A percentile compares a stretch with the other conserved stretches of the same genome.
Conservation (phyloP, 2,888 invertebrate species). For the Lasius platythorax region DNA sequence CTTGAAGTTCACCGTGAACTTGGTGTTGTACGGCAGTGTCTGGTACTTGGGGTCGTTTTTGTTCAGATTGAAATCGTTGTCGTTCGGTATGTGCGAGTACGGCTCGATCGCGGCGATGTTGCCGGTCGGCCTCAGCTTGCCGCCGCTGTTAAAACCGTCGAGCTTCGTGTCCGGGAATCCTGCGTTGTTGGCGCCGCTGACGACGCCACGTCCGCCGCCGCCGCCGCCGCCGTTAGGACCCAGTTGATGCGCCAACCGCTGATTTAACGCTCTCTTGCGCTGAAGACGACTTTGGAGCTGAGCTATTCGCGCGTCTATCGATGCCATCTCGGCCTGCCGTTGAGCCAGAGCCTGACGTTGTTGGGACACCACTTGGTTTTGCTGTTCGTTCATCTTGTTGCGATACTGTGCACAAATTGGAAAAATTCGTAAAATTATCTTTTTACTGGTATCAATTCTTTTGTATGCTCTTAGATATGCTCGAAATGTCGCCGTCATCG, state of each 20-base stretch:
- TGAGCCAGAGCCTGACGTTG: constrained; percentile 96
- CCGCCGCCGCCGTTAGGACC: constrained; percentile 73
- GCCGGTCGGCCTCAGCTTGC: constrained; percentile 88
- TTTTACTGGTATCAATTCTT: neutral
- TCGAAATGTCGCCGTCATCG: neutral
- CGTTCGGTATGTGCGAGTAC: constrained; percentile 93
- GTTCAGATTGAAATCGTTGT: constrained; percentile 91
- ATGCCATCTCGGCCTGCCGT: constrained; percentile 96
- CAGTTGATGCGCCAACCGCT: constrained; percentile 90
- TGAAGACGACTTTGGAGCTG: constrained; percentile 97
- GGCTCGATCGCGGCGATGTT: constrained; percentile 96
- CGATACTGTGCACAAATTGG: constrained; percentile 90
- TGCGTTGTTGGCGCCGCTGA: constrained; percentile 61
- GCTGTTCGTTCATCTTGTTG: constrained; percentile 98
- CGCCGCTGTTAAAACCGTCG: constrained; percentile 78
- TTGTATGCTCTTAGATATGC: neutral
- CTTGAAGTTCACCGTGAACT: constrained; percentile 90
- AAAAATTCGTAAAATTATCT: neutral
- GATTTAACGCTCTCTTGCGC: constrained; percentile 94
- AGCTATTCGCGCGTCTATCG: constrained; percentile 97
- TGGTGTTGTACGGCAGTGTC: constrained; percentile 95
- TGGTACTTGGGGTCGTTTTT: constrained; percentile 97
- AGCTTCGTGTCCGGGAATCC: constrained; percentile 85
- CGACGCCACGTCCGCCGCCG: constrained; percentile 50
- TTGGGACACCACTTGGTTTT: constrained; percentile 95